Evolutionary conservation across 2,888 invertebrate species (phyloP), one percentile per base, ranked within the genome.

Genomic region (Caenorhabditis sp.): DNA sequence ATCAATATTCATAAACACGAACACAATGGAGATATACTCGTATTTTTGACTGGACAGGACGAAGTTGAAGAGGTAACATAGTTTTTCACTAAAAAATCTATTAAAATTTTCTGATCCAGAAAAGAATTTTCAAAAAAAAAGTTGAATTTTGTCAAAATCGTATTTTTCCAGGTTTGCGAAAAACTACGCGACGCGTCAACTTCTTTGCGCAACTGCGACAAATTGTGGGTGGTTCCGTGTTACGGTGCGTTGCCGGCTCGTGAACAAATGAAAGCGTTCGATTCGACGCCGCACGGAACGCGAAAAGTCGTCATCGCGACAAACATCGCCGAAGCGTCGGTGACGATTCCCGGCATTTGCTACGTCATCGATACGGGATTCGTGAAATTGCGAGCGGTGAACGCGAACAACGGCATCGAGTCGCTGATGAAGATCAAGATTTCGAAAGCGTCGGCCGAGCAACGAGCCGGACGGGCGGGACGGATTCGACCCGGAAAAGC

Each of bases 291-390:
- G 1, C 85, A 86, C 62, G 86, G 83, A 14, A 91, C 92, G 0
- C 90, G 97, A 31, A 97, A 97, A 89, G 92, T 97, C 24, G 92
- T 99, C 0, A 90, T 97, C 4, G 93, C 97, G 0, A 97, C 97
- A 0, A 97, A 97, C 87, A 93, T 99, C 62, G 97, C 97, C 0
- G 97, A 99, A 89, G 94, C 97, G 0, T 95, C 96, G 0, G 92
- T 97, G 21, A 97, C 97, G 0, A 95, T 97, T 84, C 92, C 93
- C 3, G 95, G 95, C 26, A 92, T 99, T 76, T 92, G 92, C 36
- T 95, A 95, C 89, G 95, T 97, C 62, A 92, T 97, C 64, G 99
- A 99, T 88, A 92, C 94, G 88, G 97, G 97, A 0, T 99, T 95
- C 90, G 95, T 95, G 60, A 97, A 97, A 90, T 89, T 96, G 81